Percentiles rank a stretch among this genome's conserved stretches.
These are phyloP conservation scores for Ambastaia sidthimunki DNA, from an alignment of 2,797 vertebrate genomes.

Conservation along the genomic window DNA sequence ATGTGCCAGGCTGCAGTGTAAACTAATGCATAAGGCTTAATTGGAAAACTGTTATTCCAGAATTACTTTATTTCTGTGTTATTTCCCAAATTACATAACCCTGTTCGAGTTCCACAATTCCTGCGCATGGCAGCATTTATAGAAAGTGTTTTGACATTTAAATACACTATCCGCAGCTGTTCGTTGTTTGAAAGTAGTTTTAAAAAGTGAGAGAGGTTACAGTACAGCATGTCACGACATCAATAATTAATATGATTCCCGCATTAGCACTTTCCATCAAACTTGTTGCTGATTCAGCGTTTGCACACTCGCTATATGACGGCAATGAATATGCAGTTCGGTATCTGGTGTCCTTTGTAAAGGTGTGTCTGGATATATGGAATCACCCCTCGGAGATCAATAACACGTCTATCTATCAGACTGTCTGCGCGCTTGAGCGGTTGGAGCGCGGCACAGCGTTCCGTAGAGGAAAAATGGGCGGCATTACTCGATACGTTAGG, in stretches of 20 bases:
- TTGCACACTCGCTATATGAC: constrained; percentile 11
- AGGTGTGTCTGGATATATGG: not conserved
- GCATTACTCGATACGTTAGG: not conserved
- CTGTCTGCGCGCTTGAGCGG: not conserved
- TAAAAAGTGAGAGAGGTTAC: not conserved
- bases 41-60: too few species aligned
- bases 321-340: constrained; percentile 18
- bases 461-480: not conserved
- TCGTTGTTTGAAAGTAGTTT: not conserved
- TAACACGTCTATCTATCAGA: constrained; percentile 28
- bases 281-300: constrained; percentile 27
- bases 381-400: constrained; percentile 20
- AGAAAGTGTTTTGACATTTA: not conserved
- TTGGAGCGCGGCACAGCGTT: not conserved
- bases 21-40: too few species aligned
- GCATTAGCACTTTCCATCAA: constrained; percentile 33
- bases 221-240: constrained; percentile 3
- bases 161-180: constrained; percentile 2
- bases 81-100: not conserved
- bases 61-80: too few species aligned
- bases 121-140: not conserved
- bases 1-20: too few species aligned
- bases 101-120: not conserved
- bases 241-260: constrained; percentile 28
- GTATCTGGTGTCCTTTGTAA: constrained; percentile 26